phyloP scores from a whole-genome alignment of 2,797 vertebrate genomes.

The Numenius phaeopus region DNA sequence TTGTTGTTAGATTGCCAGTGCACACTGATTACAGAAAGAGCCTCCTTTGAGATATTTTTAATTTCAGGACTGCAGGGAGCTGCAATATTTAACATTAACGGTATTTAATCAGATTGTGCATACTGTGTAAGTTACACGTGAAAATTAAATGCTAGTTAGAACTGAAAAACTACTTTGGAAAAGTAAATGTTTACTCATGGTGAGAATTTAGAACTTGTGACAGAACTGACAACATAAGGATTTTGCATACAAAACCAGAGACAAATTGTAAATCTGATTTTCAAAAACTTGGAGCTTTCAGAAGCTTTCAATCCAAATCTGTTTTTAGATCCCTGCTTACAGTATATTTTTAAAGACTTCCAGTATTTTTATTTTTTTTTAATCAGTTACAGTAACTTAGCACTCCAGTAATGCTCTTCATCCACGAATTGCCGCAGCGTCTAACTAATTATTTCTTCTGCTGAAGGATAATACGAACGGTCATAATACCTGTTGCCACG shows the following conservation, averaged over 20 bases:
- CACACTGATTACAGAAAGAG: conserved; percentile 77
- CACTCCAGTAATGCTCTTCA: background rate
- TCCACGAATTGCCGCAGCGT: background rate
- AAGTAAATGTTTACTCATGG: background rate
- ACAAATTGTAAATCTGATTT: background rate
- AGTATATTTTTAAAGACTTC: background rate
- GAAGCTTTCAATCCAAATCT: background rate
- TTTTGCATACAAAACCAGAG: background rate
- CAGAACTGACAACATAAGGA: background rate
- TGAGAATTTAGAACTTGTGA: background rate
- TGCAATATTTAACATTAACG: conserved; percentile 64
- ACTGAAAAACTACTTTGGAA: background rate
- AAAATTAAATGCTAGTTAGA: background rate
- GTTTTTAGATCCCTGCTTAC: background rate
- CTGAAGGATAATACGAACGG: background rate
- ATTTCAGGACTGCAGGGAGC: conserved; percentile 90
- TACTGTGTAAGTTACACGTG: background rate
- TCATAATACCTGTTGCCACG: conserved; percentile 83
- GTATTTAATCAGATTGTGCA: background rate
- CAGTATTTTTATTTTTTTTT: background rate
- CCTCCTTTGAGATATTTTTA: conserved; percentile 77
- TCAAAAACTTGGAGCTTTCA: background rate
- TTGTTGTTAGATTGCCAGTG: conserved; percentile 84
- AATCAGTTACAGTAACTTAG: background rate
- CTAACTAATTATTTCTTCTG: background rate